Conservation (phyloP, 2,797 vertebrate species). For the Molothrus aeneus region DNA sequence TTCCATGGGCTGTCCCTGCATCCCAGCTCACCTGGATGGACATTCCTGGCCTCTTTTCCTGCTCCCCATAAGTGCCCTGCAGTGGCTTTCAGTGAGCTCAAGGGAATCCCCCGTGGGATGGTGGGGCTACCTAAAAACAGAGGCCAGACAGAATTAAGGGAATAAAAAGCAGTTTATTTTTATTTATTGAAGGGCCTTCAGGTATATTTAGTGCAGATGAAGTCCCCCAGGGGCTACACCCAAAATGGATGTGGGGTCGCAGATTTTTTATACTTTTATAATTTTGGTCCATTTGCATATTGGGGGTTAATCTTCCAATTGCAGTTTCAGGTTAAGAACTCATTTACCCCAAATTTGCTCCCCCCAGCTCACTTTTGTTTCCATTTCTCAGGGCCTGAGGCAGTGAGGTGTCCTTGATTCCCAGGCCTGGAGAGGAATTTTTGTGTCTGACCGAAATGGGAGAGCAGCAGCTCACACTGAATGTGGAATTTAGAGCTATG, state of each 20-base stretch:
- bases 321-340: not conserved
- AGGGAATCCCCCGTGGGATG: rapidly evolving
- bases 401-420: not conserved
- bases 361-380: not conserved
- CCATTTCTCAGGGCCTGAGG: not conserved
- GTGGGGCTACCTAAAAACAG: not conserved
- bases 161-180: not conserved
- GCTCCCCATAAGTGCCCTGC: not conserved
- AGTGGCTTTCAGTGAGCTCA: not conserved
- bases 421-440: not conserved
- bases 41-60: not conserved
- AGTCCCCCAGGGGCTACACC: too few relatives aligned
- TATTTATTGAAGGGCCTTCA: not conserved
- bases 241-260: not conserved
- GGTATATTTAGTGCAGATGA: not conserved
- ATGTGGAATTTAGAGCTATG: not conserved
- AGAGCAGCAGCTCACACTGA: not conserved
- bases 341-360: not conserved
- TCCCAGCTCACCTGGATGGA: rapidly evolving
- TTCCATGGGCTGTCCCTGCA: not conserved
- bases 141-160: not conserved
- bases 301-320: not conserved
- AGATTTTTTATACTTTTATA: not conserved
- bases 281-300: not conserved
- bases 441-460: not conserved